Percentiles rank a stretch among this genome's conserved stretches.
phyloP scores from a whole-genome alignment of 2,797 vertebrate species.

The Halcyon badia region DNA sequence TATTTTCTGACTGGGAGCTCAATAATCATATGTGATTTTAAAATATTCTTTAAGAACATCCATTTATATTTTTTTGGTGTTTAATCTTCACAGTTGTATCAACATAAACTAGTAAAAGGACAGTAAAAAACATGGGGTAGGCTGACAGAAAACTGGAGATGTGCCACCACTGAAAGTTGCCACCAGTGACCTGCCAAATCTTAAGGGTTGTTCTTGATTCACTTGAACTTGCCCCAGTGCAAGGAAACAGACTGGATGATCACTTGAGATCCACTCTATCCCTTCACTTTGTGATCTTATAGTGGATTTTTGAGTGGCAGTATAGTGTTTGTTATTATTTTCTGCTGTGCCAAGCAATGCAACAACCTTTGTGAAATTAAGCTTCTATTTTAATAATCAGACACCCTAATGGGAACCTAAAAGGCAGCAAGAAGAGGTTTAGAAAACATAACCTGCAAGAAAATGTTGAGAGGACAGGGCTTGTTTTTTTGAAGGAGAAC shows the following conservation, averaged over 20 bases:
- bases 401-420: background rate
- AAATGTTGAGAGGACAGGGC: background rate
- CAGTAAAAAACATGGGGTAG: background rate
- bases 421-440: background rate
- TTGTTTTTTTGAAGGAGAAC: background rate
- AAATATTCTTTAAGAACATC: background rate
- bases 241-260: background rate
- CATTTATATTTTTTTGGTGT: background rate
- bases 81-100: background rate
- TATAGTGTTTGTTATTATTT: slow-evolving; percentile 10
- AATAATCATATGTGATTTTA: background rate
- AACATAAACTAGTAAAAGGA: background rate
- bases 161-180: background rate
- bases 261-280: background rate
- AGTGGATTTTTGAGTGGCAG: background rate
- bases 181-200: background rate
- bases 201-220: background rate
- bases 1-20: background rate
- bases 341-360: background rate
- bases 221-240: background rate
- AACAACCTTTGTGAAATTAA: background rate
- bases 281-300: background rate
- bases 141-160: background rate
- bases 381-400: slow-evolving; percentile 30
- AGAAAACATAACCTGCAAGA: background rate